Base-by-base conservation (phyloP, 2,888 invertebrate species). In the Chironomus tentans region DNA sequence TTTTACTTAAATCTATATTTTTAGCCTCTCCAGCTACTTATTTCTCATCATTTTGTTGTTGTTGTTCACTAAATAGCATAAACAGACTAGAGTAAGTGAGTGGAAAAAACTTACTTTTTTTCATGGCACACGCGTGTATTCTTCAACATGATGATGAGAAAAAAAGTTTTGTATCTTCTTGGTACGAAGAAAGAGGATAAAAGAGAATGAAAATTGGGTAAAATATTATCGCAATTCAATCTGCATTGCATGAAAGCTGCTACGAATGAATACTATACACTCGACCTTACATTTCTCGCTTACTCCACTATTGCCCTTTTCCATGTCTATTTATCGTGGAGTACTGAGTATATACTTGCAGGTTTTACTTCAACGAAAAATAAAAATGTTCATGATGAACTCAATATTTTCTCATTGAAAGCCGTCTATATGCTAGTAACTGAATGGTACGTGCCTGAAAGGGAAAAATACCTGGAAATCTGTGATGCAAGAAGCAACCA, bases 1-100 rank as follows among this genome's bases (percentile, higher is more conserved):
- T 72, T 72, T 61, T 72, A 62, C 72, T 72, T 62, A 72, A 72
- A 61, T 38, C 70, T 50, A 56, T 24, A 50, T 50, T 56, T 56
- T 7, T 18, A 18, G n/a, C 15, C 56, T 56, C 7, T 15, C 18
- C 50, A 18, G 56, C 15, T 15, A 50, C 50, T 56, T 56, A 18
- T 18, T 56, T 56, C 56, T 56, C 38, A 38, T 38, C 38, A 38
- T 38, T 38, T 38, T 38, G 10, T 38, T 10, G 10, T 56, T 15
- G 15, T 56, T 56, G 21, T 22, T 65, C 21, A 65, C 65, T 65
- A 24, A 65, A 24, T 13, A 65, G 22, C 65, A 65, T 24, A 65
- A 62, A 22, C 21, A 15, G 56, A 56, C 56, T n/a, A 56, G 4
- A 15, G 56, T 15, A 22, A 65, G 65, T 12, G 22, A 65, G 65